phyloP scores from a whole-genome alignment of 2,888 invertebrate genomes.

The Allolobophora icterica region DNA sequence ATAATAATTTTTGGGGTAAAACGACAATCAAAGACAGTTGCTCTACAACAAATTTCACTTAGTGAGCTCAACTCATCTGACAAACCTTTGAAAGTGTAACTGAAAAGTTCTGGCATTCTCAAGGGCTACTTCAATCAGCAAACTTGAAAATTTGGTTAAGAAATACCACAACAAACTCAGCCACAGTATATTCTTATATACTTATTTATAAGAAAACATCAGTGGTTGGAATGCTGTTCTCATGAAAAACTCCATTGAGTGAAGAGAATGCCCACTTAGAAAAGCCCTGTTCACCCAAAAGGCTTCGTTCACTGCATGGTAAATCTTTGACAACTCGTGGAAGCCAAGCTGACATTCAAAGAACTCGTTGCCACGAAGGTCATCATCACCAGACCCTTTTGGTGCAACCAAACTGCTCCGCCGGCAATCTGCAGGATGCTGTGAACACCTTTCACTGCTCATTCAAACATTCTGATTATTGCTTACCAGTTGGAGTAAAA shows the following conservation, averaged over 20 bases:
- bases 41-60: background rate
- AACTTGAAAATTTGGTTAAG: background rate
- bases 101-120: background rate
- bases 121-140: background rate
- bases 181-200: background rate
- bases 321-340: background rate
- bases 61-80: no score
- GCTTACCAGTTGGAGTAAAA: slow-evolving; percentile 10
- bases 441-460: background rate
- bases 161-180: background rate
- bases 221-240: background rate
- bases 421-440: background rate
- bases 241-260: background rate
- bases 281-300: background rate
- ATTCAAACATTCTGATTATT: slow-evolving; percentile 8
- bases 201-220: background rate
- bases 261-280: background rate
- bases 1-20: background rate
- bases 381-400: background rate
- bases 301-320: background rate
- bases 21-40: background rate
- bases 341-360: background rate
- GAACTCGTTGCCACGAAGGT: background rate
- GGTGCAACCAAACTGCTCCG: background rate
- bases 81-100: background rate